Evolutionary conservation across 2,113 vertebrate genomes (phyloP), one percentile per base, ranked within the genome.

Genomic region (Stomatorhinus ivindoensis): DNA sequence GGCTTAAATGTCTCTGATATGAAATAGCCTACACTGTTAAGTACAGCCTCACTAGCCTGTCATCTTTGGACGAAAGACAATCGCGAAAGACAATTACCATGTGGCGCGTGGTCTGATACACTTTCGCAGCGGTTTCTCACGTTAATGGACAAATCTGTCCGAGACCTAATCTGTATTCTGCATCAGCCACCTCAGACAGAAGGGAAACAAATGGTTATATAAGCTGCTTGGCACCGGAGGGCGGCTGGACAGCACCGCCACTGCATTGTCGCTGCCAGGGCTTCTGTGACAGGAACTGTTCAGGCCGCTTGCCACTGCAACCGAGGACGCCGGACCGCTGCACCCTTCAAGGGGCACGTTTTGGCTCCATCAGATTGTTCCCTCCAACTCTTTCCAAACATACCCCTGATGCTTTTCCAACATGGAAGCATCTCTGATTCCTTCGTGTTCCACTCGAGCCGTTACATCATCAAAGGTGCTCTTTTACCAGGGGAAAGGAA

Each of bases 191-290:
- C 47, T 84, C 51, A 65, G 76, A 89, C 73, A 50, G 53, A 61
- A 58, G 35, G 21, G 27, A 61, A 84, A 84, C 76, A 53, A 50
- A 61, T 44, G 80, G 39, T 89, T 89, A 89, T 89, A 21, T 89
- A 84, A 89, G 50, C 31, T 17, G 39, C 39, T 76, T 61, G 88
- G 51, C 88, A 85, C 50, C 4, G 35, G 73, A 80, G 73, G 42
- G 39, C 3, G 27, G 69, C 15, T 17, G 42, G 42, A 11, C n/a
- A 35, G 44, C 65, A 51, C 44, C 15, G 31, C 5, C 10, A 13
- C 73, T 24, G 31, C 50, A 46, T 84, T 85, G 76, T 85, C 11
- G 39, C 11, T 65, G 39, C 80, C 42, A 55, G 50, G 39, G 88
- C 58, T 21, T 8, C 65, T 80, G 61, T 46, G 87, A 76, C 87